Base-by-base conservation (phyloP, 2,888 invertebrate species). In the Drosophila buzzatii region DNA sequence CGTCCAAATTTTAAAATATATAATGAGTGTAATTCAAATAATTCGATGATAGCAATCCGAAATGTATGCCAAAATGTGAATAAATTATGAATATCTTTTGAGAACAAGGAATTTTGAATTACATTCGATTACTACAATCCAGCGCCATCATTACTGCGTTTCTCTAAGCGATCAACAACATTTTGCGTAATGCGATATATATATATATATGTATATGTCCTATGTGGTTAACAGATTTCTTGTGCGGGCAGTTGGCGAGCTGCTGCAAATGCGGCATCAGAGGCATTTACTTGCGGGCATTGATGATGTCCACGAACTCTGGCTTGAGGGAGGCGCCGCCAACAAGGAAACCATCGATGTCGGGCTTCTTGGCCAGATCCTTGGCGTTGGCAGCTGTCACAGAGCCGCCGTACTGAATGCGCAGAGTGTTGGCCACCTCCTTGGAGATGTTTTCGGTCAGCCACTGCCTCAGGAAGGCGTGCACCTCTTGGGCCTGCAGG, bases 271-370 rank as follows among this genome's bases (percentile, higher is more conserved):
- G 35, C 33, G 58, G 51, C n/a, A 47, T n/a, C 4, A 6, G 56
- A 8, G n/a, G 41, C 12, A 16, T 58, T 78, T 86, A 87, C 65
- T 83, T 62, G 64, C 85, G 95, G 45, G 98, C 97, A 92, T 99
- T 99, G 80, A 99, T 95, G 90, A 99, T 99, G 87, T 97, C 95
- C 63, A 99, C 95, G 93, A 99, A 99, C 92, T 99, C 99, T 0
- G 98, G 98, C 93, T 99, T 99, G 59, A 99, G 94, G 20, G 99
- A 99, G 49, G 99, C 99, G 23, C 99, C 99, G 20, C 99, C 99
- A 8, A 99, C 99, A 18, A 99, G 95, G 94, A 99, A 99, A 7
- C 99, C 99, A 94, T 99, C 99, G 88, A 99, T 98, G 92, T 99
- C 99, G 6, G 96, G 95, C 92, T 98, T 96, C 64, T 95, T 95